These are phyloP conservation scores for Tetragonula carbonaria DNA, from an alignment of 2,888 invertebrate genomes.

Conservation along the genomic window DNA sequence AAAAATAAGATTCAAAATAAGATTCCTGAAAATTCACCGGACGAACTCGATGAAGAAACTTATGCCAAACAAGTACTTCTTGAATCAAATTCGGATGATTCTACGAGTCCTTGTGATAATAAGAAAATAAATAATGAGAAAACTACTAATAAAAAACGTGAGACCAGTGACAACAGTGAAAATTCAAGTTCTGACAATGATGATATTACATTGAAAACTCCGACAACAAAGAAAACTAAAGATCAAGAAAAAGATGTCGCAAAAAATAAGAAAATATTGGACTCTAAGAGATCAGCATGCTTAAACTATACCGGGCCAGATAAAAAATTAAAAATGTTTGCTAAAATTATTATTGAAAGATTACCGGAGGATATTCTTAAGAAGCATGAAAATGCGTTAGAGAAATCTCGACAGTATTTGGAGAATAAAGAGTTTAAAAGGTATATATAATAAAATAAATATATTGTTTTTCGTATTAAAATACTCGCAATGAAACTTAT, in stretches of 20 bases:
- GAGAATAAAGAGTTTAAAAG: conserved; percentile 77
- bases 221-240: neutral
- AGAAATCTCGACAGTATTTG: conserved; percentile 76
- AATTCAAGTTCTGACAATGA: conserved; percentile 37
- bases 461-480: neutral
- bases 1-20: neutral
- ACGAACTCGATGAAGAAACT: conserved; percentile 29
- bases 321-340: conserved; percentile 71
- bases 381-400: conserved; percentile 71
- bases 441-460: conserved; percentile 63
- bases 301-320: conserved; percentile 68
- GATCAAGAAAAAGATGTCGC: neutral
- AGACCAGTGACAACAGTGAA: conserved; percentile 32
- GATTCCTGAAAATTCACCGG: neutral
- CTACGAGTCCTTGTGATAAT: neutral
- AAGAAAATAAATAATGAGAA: neutral
- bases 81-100: conserved; percentile 66
- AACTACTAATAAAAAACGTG: neutral
- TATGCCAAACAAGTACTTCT: conserved; percentile 55
- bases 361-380: conserved; percentile 69
- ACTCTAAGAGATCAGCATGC: conserved; percentile 55
- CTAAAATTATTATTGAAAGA: conserved; percentile 70
- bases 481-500: neutral
- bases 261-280: neutral
- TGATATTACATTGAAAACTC: neutral